Conservation (phyloP, 2,113 vertebrate genomes). For the Leptosomus discolor region DNA sequence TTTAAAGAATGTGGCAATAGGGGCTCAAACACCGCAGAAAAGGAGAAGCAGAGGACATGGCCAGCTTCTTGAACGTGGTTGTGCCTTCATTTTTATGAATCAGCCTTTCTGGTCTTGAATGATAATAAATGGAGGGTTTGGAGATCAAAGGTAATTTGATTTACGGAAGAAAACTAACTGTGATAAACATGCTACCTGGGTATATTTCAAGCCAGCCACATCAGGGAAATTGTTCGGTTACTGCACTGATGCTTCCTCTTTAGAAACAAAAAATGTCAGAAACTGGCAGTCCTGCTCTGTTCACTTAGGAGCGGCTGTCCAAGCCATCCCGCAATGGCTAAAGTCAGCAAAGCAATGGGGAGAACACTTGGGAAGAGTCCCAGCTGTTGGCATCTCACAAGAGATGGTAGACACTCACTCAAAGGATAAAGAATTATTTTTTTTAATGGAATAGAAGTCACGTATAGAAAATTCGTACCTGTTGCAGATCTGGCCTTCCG, state of each 20-base stretch:
- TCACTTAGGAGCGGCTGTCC: not conserved
- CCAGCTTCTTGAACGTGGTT: not conserved
- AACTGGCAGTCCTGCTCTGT: not conserved
- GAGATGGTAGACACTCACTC: not conserved
- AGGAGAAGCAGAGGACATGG: not conserved
- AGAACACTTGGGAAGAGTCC: not conserved
- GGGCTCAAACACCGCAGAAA: not conserved
- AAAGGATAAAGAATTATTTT: not conserved
- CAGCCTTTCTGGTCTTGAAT: not conserved
- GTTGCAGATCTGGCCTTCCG: not conserved
- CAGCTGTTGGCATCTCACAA: not conserved
- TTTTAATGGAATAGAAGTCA: not conserved
- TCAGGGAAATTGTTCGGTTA: not conserved
- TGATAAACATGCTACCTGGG: not conserved
- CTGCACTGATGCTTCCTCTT: not conserved
- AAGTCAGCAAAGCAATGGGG: not conserved
- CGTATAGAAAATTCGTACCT: not conserved
- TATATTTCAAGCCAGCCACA: not conserved
- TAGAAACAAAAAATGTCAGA: not conserved
- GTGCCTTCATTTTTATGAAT: not conserved
- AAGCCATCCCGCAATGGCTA: not conserved
- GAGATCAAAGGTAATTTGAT: constrained; percentile 20
- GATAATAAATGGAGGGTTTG: not conserved
- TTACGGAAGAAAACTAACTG: not conserved
- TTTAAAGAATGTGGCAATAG: not conserved